Percentiles rank a stretch among this genome's conserved stretches.
These are phyloP conservation scores for Rhagophthalmus giganteus DNA, from an alignment of 2,888 invertebrate species.

Conservation along the genomic window DNA sequence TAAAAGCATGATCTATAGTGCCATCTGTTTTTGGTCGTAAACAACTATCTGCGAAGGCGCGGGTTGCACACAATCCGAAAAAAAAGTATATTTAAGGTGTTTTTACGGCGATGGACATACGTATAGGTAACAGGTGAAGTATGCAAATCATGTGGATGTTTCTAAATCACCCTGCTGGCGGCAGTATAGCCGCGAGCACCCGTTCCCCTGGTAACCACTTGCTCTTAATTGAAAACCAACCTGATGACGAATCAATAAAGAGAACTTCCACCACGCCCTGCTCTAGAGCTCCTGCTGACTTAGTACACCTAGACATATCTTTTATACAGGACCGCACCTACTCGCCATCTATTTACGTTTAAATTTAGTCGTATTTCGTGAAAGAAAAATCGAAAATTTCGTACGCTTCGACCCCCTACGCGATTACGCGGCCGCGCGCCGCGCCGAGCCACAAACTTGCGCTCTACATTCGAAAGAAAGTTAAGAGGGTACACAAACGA, in stretches of 20 bases:
- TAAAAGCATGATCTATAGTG: too few relatives aligned
- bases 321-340: slow-evolving; percentile 6
- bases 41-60: too few relatives aligned
- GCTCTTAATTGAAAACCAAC: slow-evolving; percentile 59
- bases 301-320: slow-evolving; percentile 17
- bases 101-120: too few relatives aligned
- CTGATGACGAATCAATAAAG: slow-evolving; percentile 59
- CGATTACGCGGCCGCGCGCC: too few relatives aligned
- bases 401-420: too few relatives aligned
- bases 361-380: too few relatives aligned
- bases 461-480: background rate
- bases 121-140: slow-evolving; percentile 38
- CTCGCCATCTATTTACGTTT: too few relatives aligned
- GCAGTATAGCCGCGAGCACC: slow-evolving; percentile 34
- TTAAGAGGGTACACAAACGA: background rate
- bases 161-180: slow-evolving; percentile 33
- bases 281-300: slow-evolving; percentile 27
- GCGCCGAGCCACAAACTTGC: too few relatives aligned
- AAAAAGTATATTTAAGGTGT: too few relatives aligned
- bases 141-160: slow-evolving; percentile 39
- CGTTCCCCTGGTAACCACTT: slow-evolving; percentile 57
- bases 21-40: too few relatives aligned
- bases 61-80: too few relatives aligned
- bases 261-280: slow-evolving; percentile 48
- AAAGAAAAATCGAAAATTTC: background rate